Evolutionary conservation across 2,888 invertebrate species (phyloP), one percentile per base, ranked within the genome.

Genomic region (Apeira syringaria): DNA sequence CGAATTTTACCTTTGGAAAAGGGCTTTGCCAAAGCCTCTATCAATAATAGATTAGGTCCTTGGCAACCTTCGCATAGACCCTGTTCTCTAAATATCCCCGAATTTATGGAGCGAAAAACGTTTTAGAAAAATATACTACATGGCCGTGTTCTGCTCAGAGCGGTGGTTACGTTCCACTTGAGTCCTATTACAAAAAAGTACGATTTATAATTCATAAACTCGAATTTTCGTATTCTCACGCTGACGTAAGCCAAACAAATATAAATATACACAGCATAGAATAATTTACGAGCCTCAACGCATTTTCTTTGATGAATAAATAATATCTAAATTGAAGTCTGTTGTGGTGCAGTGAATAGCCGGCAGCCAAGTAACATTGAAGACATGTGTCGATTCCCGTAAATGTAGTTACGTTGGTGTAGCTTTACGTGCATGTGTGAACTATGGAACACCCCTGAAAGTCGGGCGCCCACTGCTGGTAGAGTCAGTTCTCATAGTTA

Each of bases 11-110:
- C 47, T 59, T 60, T 56, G 43, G 53, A 47, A 54, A 63, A 61
- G 52, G 59, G 58, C 53, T 62, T 55, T 54, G 48, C 50, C 45
- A 61, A 69, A 69, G 56, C 61, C 52, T 64, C 63, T 71, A 69
- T 77, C 68, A 74, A 79, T 77, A 75, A 71, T 77, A 74, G 68
- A 77, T 78, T 67, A 71, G 56, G 59, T 60, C 61, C 66, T 68
- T 61, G 54, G 60, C 61, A 63, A 69, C 68, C 63, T 69, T 68
- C 63, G 53, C 61, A 56, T 43, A 61, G 66, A 55, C 56, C 65
- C 65, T 64, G 56, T 67, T 64, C 59, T 56, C 61, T 67, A 67
- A 70, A 73, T 66, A 70, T 63, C 61, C 56, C 55, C 50, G 61
- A 69, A 72, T 68, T 65, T 73, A 73, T 70, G 58, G 64, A 53